Base-by-base conservation (phyloP, 2,888 invertebrate genomes). In the Clepsis dumicolana region DNA sequence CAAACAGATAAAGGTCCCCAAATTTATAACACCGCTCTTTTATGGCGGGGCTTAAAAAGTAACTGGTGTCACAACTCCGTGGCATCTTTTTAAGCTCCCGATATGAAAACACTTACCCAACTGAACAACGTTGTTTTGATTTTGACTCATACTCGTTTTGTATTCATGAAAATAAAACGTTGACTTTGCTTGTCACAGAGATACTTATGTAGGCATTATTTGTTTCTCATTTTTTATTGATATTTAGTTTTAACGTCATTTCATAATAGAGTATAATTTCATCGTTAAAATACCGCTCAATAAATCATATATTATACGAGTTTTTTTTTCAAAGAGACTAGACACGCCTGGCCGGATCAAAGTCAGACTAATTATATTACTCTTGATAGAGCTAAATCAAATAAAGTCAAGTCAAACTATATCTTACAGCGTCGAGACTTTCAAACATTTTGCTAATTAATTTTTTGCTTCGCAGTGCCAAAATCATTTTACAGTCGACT, bases 291-390 rank as follows among this genome's bases (percentile, higher is more conserved):
- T 38, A 0, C 38, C n/a, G n/a, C 38, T 38, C 29, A 4, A n/a
- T n/a, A n/a, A n/a, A n/a, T n/a, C n/a, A n/a, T n/a, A n/a, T n/a
- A n/a, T n/a, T n/a, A n/a, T n/a, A n/a, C n/a, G n/a, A n/a, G n/a
- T 4, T 10, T 4, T 35, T 35, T 35, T 35, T 5, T 35, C 35
- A 12, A 10, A 10, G 1, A 35, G 35, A 35, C 35, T 10, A 48
- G 12, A 1, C 41, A 48, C 21, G 48, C 12, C 48, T 21, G 48
- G 48, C 18, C 12, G 21, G 48, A 21, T 48, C 21, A 48, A 48
- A 48, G 12, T 48, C 48, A 48, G 21, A 48, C 48, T 48, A 48
- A 48, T 21, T 21, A 48, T 21, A 48, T 53, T 27, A 53, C 14
- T n/a, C n/a, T 27, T 25, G 25, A 53, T 53, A 27, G 7, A 27